phyloP scores from a whole-genome alignment of 2,888 invertebrate species.

The Hermodice carunculata region DNA sequence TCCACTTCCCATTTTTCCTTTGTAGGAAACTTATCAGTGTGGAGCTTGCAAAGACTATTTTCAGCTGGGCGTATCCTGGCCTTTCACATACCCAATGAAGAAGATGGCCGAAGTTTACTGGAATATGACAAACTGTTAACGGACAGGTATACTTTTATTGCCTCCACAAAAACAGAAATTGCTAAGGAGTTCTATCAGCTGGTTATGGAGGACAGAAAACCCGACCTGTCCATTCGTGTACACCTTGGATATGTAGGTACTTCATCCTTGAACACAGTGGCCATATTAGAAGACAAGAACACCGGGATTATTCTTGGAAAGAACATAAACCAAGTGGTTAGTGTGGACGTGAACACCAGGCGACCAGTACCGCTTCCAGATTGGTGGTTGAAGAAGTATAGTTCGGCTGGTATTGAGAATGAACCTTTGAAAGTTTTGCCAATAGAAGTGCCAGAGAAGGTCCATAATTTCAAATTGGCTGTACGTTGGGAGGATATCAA shows the following conservation, averaged over 20 bases:
- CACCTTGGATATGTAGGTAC: conserved; percentile 36
- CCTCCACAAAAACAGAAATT: conserved; percentile 28
- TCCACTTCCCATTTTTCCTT: background rate
- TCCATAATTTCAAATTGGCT: conserved; percentile 17
- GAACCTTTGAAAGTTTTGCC: conserved; percentile 44
- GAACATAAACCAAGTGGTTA: conserved; percentile 54
- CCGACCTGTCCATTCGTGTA: conserved; percentile 20
- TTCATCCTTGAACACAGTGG: conserved; percentile 33
- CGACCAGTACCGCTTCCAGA: conserved; percentile 54
- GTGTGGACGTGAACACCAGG: conserved; percentile 51
- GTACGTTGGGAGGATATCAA: conserved; percentile 41
- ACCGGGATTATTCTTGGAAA: conserved; percentile 16
- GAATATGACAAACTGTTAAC: conserved; percentile 36
- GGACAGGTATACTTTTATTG: conserved; percentile 37
- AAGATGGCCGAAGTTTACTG: conserved; percentile 26
- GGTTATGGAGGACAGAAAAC: background rate
- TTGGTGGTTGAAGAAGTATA: conserved; percentile 59
- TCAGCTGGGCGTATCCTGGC: conserved; percentile 28
- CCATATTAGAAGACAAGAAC: conserved; percentile 10
- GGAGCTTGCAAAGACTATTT: conserved; percentile 26
- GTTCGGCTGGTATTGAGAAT: conserved; percentile 30
- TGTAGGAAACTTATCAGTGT: conserved; percentile 29
- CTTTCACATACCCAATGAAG: conserved; percentile 22
- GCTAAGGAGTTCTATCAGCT: conserved; percentile 23
- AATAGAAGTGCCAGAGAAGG: conserved; percentile 40